Conservation (phyloP, 1,140 invertebrate genomes). For the Leptinotarsa texana region DNA sequence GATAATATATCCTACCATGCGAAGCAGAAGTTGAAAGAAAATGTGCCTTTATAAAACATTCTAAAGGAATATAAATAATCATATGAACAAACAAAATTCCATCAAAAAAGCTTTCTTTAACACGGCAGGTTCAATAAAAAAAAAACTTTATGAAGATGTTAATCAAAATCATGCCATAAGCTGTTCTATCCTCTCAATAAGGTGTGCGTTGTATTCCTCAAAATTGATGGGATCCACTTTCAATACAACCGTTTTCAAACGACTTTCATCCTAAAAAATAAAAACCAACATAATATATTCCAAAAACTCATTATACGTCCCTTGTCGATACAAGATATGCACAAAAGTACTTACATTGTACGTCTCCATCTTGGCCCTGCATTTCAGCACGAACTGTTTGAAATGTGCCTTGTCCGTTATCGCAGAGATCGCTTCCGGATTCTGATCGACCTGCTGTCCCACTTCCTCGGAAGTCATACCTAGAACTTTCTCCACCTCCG, state of each 20-base stretch:
- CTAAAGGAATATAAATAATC: no score
- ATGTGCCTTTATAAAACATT: no score
- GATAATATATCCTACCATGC: no score
- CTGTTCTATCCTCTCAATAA: constrained; percentile 56
- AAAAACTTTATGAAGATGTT: no score
- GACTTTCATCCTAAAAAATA: constrained; percentile 75
- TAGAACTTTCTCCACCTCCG: constrained; percentile 81
- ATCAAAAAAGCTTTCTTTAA: no score
- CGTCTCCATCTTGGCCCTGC: constrained; percentile 85
- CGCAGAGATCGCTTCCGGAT: constrained; percentile 63
- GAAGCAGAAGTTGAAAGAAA: no score
- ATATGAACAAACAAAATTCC: no score
- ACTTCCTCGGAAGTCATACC: constrained; percentile 78
- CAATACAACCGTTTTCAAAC: constrained; percentile 75
- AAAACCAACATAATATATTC: constrained; percentile 5
- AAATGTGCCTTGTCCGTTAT: constrained; percentile 78
- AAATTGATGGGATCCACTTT: constrained; percentile 73
- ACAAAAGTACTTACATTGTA: constrained; percentile 73
- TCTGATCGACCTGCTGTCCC: constrained; percentile 68
- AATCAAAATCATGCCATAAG: constrained; percentile 19
- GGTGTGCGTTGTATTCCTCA: constrained; percentile 71
- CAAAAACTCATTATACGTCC: no score
- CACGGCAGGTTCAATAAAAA: no score
- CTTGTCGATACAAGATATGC: no score
- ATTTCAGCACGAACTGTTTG: constrained; percentile 77